phyloP scores from a whole-genome alignment of 2,888 invertebrate species.

The Scaptomyza cyrtandrae region DNA sequence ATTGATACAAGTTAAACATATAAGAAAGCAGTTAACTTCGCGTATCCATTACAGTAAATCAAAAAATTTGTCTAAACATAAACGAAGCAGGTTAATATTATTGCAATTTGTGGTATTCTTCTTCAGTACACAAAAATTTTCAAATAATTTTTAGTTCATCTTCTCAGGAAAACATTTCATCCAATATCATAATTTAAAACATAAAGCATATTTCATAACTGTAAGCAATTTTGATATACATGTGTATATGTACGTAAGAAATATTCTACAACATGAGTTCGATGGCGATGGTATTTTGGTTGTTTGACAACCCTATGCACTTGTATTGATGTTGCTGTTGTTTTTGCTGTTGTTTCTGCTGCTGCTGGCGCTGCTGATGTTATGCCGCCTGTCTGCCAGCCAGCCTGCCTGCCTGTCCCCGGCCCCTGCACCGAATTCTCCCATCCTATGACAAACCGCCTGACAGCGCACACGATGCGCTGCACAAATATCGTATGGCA shows the following conservation, averaged over 20 bases:
- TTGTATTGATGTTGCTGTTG: constrained; percentile 55
- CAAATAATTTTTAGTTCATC: background rate
- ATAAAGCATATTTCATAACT: background rate
- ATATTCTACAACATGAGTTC: constrained; percentile 35
- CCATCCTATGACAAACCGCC: constrained; percentile 63
- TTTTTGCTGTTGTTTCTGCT: constrained; percentile 20
- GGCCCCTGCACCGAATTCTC: constrained; percentile 30
- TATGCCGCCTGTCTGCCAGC: constrained; percentile 79
- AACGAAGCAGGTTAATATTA: too few relatives aligned
- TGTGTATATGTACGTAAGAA: background rate
- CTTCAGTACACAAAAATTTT: background rate
- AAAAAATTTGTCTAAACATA: too few relatives aligned
- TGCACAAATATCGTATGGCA: constrained; percentile 75
- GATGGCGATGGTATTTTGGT: constrained; percentile 52
- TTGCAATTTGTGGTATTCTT: too few relatives aligned
- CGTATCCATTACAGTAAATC: background rate
- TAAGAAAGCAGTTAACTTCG: background rate
- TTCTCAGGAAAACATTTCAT: background rate
- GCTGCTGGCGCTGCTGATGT: constrained; percentile 71
- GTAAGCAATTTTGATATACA: background rate
- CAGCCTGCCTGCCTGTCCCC: constrained; percentile 52
- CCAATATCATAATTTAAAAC: background rate
- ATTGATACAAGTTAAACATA: background rate
- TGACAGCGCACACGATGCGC: constrained; percentile 76
- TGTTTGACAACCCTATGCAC: constrained; percentile 61